These are phyloP conservation scores for Aphidius ervi DNA, from an alignment of 1,140 invertebrate genomes.

Conservation along the genomic window DNA sequence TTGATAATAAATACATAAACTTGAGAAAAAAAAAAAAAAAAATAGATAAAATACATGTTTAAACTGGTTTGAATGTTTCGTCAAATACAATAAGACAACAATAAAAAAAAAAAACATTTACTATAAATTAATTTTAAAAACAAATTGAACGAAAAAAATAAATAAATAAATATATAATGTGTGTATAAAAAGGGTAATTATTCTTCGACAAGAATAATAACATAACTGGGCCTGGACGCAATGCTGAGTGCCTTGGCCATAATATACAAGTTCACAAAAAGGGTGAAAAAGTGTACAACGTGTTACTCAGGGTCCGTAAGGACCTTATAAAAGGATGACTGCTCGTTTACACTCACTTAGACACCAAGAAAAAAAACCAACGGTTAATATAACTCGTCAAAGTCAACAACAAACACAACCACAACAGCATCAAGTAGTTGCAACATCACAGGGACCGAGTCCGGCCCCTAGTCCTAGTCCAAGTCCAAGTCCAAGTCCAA, in stretches of 20 bases:
- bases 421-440: constrained; percentile 30
- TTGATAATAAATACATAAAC: no score
- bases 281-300: constrained; percentile 34
- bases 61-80: no score
- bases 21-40: no score
- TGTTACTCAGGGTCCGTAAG: constrained; percentile 35
- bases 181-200: no score
- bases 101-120: no score
- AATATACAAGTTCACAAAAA: constrained; percentile 31
- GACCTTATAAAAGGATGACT: constrained; percentile 50
- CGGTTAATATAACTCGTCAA: constrained; percentile 32
- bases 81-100: no score
- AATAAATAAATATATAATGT: no score
- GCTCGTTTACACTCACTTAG: constrained; percentile 51
- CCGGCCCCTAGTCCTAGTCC: constrained; percentile 44
- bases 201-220: no score
- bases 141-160: no score
- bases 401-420: constrained; percentile 40
- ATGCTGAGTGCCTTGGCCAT: constrained; percentile 45
- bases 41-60: no score
- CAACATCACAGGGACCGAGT: constrained; percentile 36
- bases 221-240: constrained; percentile 29
- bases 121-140: no score
- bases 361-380: constrained; percentile 49
- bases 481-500: constrained; percentile 47